Evolutionary conservation across 2,797 vertebrate species (phyloP), one percentile per base, ranked within the genome.

Genomic region (Sebastes cheni): DNA sequence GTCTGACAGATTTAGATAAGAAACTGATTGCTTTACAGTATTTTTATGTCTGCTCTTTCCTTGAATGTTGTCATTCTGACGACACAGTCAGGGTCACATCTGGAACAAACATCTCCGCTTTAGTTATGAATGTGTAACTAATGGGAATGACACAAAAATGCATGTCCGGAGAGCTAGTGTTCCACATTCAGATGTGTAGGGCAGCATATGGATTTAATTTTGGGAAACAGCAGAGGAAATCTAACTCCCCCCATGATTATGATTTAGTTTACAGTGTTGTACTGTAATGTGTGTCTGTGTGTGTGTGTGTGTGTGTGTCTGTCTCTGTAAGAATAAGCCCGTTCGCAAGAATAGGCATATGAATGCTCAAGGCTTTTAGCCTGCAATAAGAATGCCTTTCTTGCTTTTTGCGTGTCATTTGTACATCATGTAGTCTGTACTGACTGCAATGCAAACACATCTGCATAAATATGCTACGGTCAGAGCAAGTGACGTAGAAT

Each of bases 1-100:
- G 55, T 81, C 81, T 86, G 85, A 88, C 71, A 85, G 79, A 86
- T 83, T 85, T 60, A 84, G 86, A 89, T 79, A 85, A 86, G 67
- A 80, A 84, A 78, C 30, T 61, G 79, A 85, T 85, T 84, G 65
- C 52, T 72, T 77, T 82, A 86, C 77, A 80, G 71, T 71, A 79
- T 77, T 78, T 88, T 65, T 77, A 59, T 64, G 52, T 67, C 27
- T 77, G 52, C 77, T 82, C n/a, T 73, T 68, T 73, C n/a, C 69
- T 34, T 75, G 65, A 70, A 61, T 77, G 65, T 55, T 67, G 64
- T 86, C 72, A 84, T 68, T 86, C 69, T 84, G 32, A 71, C 34
- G 20, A 86, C 29, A 67, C 58, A 32, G 32, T 64, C n/a, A 3
- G 8, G 73, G 77, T 77, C 59, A 52, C 36, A 65, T 79, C 61